Conservation (phyloP, 2,113 vertebrate genomes). For the Mirza zaza region DNA sequence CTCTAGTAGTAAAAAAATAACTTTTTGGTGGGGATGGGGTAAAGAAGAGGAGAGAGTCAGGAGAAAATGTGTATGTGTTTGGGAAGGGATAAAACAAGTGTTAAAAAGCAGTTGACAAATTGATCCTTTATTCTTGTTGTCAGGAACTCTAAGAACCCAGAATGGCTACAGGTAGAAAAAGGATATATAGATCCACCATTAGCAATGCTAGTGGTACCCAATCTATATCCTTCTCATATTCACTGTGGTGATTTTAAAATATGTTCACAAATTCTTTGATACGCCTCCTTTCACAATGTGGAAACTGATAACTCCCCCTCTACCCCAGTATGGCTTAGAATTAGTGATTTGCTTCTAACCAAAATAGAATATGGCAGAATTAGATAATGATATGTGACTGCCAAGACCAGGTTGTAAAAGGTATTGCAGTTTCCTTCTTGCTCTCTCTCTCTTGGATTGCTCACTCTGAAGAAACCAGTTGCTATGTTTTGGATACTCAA, state of each 20-base stretch:
- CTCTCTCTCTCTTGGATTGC: not conserved
- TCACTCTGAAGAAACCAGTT: not conserved
- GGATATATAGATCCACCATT: not conserved
- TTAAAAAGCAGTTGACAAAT: not conserved
- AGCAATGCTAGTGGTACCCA: not conserved
- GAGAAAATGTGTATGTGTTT: constrained; percentile 14
- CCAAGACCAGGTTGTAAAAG: not conserved
- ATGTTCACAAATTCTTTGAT: not conserved
- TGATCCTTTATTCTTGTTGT: constrained; percentile 21
- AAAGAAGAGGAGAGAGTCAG: not conserved
- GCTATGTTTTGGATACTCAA: not conserved
- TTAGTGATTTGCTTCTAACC: not conserved
- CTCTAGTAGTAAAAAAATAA: not conserved
- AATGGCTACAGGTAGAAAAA: not conserved
- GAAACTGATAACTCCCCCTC: not conserved
- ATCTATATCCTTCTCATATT: not conserved
- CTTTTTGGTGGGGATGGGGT: not conserved
- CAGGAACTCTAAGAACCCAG: not conserved
- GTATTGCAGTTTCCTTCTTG: not conserved
- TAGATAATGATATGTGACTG: not conserved
- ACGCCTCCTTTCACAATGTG: not conserved
- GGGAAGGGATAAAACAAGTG: not conserved
- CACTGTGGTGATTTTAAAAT: not conserved
- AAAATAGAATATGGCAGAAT: not conserved
- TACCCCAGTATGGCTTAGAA: not conserved